phyloP scores from a whole-genome alignment of 2,113 vertebrate genomes.

The Pogona vitticeps region DNA sequence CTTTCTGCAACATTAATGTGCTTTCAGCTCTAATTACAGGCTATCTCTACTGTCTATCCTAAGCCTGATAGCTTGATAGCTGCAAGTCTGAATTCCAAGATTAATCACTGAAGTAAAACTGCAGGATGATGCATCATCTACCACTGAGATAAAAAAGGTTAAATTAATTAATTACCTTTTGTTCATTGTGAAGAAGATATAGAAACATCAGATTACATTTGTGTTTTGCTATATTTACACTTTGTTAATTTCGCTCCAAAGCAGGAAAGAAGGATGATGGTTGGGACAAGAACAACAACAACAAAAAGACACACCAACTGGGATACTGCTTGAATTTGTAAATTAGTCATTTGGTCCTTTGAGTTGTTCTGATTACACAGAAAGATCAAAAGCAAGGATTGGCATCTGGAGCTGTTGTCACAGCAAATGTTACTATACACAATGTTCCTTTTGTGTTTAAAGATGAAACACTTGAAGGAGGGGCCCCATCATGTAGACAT shows the following conservation, averaged over 20 bases:
- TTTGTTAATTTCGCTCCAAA: slow-evolving; percentile 60
- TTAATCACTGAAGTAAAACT: neutral
- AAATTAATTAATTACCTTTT: slow-evolving; percentile 17
- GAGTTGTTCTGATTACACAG: slow-evolving; percentile 60
- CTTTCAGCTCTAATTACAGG: no score
- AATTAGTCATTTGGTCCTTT: slow-evolving; percentile 65
- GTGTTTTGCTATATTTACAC: slow-evolving; percentile 51
- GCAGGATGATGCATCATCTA: neutral
- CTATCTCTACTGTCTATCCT: neutral
- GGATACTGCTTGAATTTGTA: slow-evolving; percentile 71
- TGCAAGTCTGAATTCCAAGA: slow-evolving; percentile 28
- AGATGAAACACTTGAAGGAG: neutral
- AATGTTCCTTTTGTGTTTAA: neutral
- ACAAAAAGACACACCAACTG: slow-evolving; percentile 63
- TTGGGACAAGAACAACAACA: neutral
- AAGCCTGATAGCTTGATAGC: neutral
- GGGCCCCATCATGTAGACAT: neutral
- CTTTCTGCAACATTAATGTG: no score
- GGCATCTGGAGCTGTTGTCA: slow-evolving; percentile 4
- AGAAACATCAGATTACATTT: slow-evolving; percentile 45
- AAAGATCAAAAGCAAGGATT: slow-evolving; percentile 55
- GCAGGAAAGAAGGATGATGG: slow-evolving; percentile 50
- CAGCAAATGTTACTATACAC: neutral
- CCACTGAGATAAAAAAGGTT: neutral
- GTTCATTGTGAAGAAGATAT: slow-evolving; percentile 43